Evolutionary conservation across 1,140 invertebrate species (phyloP), one percentile per base, ranked within the genome.

Genomic region (Meloidogyne floridensis): DNA sequence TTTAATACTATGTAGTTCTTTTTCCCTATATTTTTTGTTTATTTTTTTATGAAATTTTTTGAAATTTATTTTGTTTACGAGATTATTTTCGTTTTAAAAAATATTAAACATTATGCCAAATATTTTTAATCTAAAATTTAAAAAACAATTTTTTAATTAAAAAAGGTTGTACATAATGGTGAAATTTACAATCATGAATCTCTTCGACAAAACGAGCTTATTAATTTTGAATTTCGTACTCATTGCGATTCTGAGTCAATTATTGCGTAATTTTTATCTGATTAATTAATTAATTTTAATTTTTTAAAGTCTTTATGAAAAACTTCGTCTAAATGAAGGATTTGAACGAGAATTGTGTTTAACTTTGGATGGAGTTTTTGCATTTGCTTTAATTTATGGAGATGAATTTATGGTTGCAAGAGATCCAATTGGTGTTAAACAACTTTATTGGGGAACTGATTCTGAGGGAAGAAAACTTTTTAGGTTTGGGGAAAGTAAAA

Each of bases 101-200:
- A 65, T 32, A 18, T 70, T 65, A 32, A 32, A 32, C 32, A 32
- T 32, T 32, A 32, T 32, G 32, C 32, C 32, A 32, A 32, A 32
- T 32, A 32, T 76, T 15, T 53, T 6, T 47, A 47, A 47, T 47
- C 32, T 32, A 32, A 32, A 32, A 32, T 47, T n/a, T 69, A 43
- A 70, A 51, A 32, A n/a, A 6, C 83, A 70, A 71, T 32, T 84
- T 86, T 47, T 47, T 47, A 47, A 47, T 47, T 47, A 47, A 47
- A 6, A 59, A 65, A 90, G 88, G 88, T 89, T 8, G 83, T 89
- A 11, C 89, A 90, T 87, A 89, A 89, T 75, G 88, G 88, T 71
- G 88, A 89, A 70, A 89, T 89, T 75, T 89, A 89, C 88, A 89
- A 89, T 80, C 83, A 87, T 75, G 71, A 80, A 42, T 20, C 11